Percentiles rank a stretch among this genome's conserved stretches.
These are phyloP conservation scores for Myotis myotis DNA, from an alignment of 2,797 vertebrate genomes.

Conservation along the genomic window DNA sequence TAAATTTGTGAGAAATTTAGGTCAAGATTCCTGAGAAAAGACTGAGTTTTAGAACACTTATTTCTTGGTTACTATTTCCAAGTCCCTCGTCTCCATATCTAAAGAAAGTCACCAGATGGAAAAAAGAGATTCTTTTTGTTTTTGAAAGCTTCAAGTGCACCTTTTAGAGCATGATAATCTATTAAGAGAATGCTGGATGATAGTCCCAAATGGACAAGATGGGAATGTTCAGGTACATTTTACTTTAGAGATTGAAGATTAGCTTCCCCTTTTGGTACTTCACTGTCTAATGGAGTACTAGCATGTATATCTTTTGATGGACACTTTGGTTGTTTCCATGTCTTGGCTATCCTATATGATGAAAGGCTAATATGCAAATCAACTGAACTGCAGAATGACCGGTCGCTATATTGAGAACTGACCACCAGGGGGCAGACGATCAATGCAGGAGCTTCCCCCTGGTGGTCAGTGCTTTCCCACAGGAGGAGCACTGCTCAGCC, in stretches of 20 bases:
- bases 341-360: background rate
- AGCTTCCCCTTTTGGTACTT: background rate
- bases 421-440: no score
- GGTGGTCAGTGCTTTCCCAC: no score
- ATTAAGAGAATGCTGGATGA: background rate
- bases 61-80: background rate
- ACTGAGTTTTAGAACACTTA: background rate
- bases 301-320: background rate
- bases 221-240: background rate
- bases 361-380: no score
- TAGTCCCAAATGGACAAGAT: background rate
- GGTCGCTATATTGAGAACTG: accelerated
- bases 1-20: background rate
- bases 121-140: background rate
- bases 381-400: accelerated
- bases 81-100: background rate
- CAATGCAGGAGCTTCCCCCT: no score
- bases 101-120: background rate
- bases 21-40: background rate
- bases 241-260: background rate
- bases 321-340: background rate
- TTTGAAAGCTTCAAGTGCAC: background rate
- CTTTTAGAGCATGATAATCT: background rate
- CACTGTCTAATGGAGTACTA: background rate
- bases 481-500: no score